Conservation (phyloP, 2,888 invertebrate genomes). For the Cantharis flavilabris region DNA sequence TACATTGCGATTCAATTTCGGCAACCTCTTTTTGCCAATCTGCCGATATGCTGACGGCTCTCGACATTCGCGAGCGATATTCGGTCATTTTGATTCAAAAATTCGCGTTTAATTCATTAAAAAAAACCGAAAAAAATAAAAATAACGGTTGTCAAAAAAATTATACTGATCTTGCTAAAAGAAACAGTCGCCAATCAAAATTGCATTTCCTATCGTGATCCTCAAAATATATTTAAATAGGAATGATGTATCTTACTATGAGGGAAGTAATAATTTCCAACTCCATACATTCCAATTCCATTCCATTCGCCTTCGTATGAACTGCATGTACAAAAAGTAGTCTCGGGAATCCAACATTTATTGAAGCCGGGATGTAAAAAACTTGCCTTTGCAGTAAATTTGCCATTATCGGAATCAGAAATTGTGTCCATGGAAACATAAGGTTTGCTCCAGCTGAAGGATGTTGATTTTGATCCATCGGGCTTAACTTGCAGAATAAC, state of each 20-base stretch:
- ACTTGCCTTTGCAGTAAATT: neutral
- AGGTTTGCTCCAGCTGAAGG: neutral
- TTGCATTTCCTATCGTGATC: neutral
- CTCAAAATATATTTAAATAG: neutral
- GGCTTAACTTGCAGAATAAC: neutral
- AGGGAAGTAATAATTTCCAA: constrained; percentile 63
- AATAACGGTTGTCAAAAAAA: neutral
- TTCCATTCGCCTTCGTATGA: constrained; percentile 65
- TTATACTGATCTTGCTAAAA: neutral
- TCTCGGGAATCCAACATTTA: neutral
- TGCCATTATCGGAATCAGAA: neutral
- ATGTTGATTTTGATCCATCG: neutral
- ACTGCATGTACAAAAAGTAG: constrained; percentile 57
- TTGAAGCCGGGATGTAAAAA: neutral
- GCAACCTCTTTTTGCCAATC: neutral
- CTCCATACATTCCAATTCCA: constrained; percentile 64
- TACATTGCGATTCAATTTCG: neutral
- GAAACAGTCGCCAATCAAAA: neutral
- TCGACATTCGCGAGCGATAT: neutral
- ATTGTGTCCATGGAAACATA: neutral
- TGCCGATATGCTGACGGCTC: neutral
- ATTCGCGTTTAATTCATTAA: neutral
- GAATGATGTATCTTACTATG: constrained; percentile 58
- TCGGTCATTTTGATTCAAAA: neutral
- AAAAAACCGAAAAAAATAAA: neutral